Evolutionary conservation across 2,888 invertebrate genomes (phyloP).

Genomic region (Adineta ricciae): DNA sequence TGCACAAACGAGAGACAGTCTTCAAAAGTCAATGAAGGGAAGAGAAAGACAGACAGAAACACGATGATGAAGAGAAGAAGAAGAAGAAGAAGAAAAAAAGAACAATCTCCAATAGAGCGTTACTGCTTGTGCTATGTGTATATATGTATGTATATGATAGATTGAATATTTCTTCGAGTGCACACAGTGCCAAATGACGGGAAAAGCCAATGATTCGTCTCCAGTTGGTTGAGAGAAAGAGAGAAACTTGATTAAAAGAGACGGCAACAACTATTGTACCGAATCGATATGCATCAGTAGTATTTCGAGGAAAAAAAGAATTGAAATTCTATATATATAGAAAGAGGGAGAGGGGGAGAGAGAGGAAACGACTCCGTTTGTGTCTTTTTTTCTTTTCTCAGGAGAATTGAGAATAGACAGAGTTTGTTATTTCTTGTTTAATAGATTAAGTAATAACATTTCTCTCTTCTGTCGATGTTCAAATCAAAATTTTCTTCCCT

Average conservation of each 20-base stretch:
- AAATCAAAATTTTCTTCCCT: background rate
- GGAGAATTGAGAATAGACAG: background rate
- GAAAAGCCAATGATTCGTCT: background rate
- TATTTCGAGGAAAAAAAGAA: background rate
- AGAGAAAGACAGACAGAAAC: background rate
- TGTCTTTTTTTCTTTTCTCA: background rate
- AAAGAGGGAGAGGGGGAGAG: background rate
- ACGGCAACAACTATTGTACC: background rate
- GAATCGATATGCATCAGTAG: constrained; percentile 6
- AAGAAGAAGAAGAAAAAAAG: background rate
- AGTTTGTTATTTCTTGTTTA: background rate
- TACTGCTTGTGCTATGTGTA: background rate
- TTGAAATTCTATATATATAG: background rate
- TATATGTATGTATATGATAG: background rate
- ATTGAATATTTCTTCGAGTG: background rate
- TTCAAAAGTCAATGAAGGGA: constrained; percentile 4
- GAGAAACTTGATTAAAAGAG: constrained; percentile 19
- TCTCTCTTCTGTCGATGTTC: background rate
- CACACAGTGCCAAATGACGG: background rate
- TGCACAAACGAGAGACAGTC: background rate
- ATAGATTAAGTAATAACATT: background rate
- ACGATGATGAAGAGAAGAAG: background rate
- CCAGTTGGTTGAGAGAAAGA: background rate
- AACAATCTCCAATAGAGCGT: background rate
- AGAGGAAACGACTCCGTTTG: background rate